Evolutionary conservation across 2,888 invertebrate species (phyloP), one percentile per base, ranked within the genome.

Genomic region (Drosophila mulleri): DNA sequence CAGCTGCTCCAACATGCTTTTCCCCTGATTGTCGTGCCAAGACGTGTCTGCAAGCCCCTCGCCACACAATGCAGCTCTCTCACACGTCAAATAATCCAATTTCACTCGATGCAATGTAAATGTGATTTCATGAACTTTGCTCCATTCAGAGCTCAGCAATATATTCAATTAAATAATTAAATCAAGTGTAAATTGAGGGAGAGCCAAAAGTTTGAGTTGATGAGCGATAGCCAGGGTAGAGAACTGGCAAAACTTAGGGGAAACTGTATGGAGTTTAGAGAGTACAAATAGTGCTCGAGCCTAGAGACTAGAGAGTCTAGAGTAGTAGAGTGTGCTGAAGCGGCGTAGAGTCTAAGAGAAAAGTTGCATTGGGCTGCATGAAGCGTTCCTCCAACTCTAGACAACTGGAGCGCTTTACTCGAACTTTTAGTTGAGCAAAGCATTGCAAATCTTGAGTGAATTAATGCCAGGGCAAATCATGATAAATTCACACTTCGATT

Each of bases 1-100:
- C 54, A 53, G 60, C 57, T 50, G 59, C 45, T 45, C 32, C 47
- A n/a, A 29, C 39, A 62, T 67, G 37, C 65, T 69, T 52, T 54
- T 37, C 53, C 16, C 20, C 35, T 50, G 44, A 66, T 79, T 76
- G 56, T 56, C 26, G n/a, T 42, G 39, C 54, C 59, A 68, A 74
- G 44, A 59, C 42, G 68, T 59, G 75, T 53, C 61, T 26, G 50
- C 16, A 37, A 45, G 53, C 45, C 39, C 60, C 47, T 44, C 20
- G 26, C 9, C 45, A 50, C 4, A 44, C 50, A 29, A 48, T 57
- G 3, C 52, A 4, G 16, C 7, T n/a, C 7, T 14, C 18, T 18
- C 26, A 32, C 32, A 50, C 12, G 32, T 32, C 12, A 32, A 18
- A 32, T 12, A 50, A 29, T 14, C 52, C 8, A 23, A 20, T 3